These are phyloP conservation scores for Rhinella marina DNA, from an alignment of 2,797 vertebrate genomes.

Conservation along the genomic window DNA sequence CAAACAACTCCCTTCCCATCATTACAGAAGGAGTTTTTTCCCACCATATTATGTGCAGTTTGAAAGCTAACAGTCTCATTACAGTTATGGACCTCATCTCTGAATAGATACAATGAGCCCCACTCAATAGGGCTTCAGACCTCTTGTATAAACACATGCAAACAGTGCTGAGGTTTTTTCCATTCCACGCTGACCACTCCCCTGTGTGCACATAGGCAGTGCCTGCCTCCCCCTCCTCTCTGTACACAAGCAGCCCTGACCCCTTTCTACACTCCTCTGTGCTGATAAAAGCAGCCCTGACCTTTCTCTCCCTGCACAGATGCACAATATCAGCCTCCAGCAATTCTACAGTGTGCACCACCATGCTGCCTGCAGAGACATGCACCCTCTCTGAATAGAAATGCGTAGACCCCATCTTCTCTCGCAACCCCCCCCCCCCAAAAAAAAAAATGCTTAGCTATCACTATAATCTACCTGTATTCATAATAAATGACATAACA, in stretches of 20 bases:
- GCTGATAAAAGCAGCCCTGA: not conserved
- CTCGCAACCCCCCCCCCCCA: not conserved
- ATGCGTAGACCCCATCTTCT: not conserved
- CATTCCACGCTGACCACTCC: constrained; percentile 24
- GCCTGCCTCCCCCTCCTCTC: constrained; percentile 29
- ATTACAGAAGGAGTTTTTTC: not conserved
- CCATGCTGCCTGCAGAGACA: not conserved
- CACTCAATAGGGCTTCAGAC: not conserved
- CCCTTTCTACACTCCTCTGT: constrained; percentile 11
- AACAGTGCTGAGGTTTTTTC: not conserved
- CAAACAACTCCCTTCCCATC: not conserved
- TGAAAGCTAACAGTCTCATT: constrained; percentile 13
- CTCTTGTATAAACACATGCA: constrained; percentile 29
- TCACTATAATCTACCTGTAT: not conserved
- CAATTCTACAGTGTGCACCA: not conserved
- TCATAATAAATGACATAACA: not conserved
- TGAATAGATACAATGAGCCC: constrained; percentile 16
- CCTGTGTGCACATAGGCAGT: constrained; percentile 20
- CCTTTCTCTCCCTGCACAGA: not conserved
- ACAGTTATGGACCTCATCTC: not conserved
- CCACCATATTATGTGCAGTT: not conserved
- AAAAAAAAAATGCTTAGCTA: no score
- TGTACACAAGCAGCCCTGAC: constrained; percentile 19
- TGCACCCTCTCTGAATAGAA: not conserved
- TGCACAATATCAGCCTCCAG: not conserved